Conservation (phyloP, 1,140 invertebrate species). For the Trichoplusia ni region DNA sequence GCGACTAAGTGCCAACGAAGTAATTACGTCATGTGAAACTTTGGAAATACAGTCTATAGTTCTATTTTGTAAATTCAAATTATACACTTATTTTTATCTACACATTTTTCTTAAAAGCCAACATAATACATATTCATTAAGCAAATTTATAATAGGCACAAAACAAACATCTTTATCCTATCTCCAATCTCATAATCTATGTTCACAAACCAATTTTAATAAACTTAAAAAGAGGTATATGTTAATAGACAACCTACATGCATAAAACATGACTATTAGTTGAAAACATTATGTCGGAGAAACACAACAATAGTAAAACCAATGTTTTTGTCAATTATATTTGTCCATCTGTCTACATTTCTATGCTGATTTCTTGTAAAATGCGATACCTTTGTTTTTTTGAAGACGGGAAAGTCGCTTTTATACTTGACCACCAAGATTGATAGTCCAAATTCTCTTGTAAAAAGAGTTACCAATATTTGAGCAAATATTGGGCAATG, state of each 20-base stretch:
- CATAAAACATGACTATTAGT: constrained; percentile 31
- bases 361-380: neutral
- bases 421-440: too few species aligned
- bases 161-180: neutral
- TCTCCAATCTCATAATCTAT: neutral
- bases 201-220: constrained; percentile 15
- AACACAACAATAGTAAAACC: neutral
- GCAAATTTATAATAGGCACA: neutral
- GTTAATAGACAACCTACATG: constrained; percentile 41
- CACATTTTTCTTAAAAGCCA: too few species aligned
- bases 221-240: constrained; percentile 36
- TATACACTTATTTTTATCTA: too few species aligned
- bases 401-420: too few species aligned
- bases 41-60: too few species aligned
- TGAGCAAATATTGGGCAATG: too few species aligned
- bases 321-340: constrained; percentile 4
- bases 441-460: too few species aligned
- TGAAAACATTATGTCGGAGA: neutral
- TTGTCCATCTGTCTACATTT: neutral
- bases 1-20: too few species aligned
- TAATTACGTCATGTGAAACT: too few species aligned
- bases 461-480: too few species aligned
- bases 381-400: neutral
- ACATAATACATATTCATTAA: too few species aligned
- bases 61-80: too few species aligned